Base-by-base conservation (phyloP, 1,140 invertebrate species). In the Drosophila novamexicana region DNA sequence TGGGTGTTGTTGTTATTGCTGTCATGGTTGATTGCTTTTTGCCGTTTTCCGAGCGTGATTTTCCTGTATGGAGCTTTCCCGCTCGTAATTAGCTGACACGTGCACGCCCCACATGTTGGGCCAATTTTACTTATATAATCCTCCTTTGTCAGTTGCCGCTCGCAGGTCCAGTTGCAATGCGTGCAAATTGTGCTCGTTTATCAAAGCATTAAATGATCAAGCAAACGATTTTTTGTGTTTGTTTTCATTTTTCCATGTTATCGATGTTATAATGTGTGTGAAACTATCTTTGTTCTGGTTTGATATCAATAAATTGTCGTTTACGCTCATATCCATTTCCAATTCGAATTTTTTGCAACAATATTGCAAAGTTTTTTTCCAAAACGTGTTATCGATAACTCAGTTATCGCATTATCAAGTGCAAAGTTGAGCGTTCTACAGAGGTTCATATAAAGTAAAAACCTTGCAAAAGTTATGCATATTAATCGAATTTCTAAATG, bases 11-110 rank as follows among this genome's bases (percentile, higher is more conserved):
- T 29, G 22, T 29, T 22, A 3, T 59, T 67, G 32, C 36, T 54
- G 71, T 70, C 54, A 70, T 53, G 72, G 29, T 36, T 75, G 71
- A 77, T 77, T 77, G 72, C 57, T 45, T 69, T n/a, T 63, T 59
- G 64, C 49, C 40, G 18, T 77, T 77, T 64, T 34, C 42, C 59
- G 29, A 77, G 59, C 62, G 40, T 70, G 61, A 59, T 77, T 77
- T 77, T 69, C 52, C 47, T 37, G 22, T 29, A 10, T 8, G 34
- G 14, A 14, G 50, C 32, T 52, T 36, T 52, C 14, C 50, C 50
- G 9, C 22, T 6, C 22, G 40, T 57, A 72, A 72, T 66, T 58
- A 73, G 44, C 29, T n/a, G 52, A 57, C 69, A 72, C 69, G 69
- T 71, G 68, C 61, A 64, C 7, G 39, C 7, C 58, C 32, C 40